Evolutionary conservation across 2,113 vertebrate genomes (phyloP), one percentile per base, ranked within the genome.

Genomic region (Colinus virginianus): DNA sequence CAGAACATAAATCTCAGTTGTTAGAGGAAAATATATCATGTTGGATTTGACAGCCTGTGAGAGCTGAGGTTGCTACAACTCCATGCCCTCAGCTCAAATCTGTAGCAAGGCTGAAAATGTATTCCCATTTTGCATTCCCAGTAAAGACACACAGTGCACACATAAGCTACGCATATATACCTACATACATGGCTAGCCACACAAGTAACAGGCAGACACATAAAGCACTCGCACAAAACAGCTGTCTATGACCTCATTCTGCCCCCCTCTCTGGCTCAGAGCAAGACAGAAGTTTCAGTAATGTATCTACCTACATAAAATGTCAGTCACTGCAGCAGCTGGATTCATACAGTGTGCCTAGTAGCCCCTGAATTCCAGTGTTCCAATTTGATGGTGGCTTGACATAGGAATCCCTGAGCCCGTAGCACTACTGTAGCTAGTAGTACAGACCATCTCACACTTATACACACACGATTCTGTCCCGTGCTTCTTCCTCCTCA

Each of bases 121-220:
- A 16, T 68, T 76, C 26, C 19, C 9, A 16, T 32, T 56, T 63
- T 59, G 4, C 25, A 18, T 67, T 76, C 20, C 20, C 8, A 19
- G 25, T 21, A 72, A 28, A n/a, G 16, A 42, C 12, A 20, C 2
- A 20, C 3, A 59, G 36, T 34, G 43, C 68, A 72, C 4, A 38
- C 1, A 1, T 51, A 30, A 48, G 30, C n/a, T 12, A 5, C 32
- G 26, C 4, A 4, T 38, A 36, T 19, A 56, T 21, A 46, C 2
- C n/a, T 46, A 6, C 1, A 8, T 25, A 15, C 8, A 42, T 3
- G 12, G 9, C 30, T 85, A 51, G 12, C 21, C 14, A 70, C 17
- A 22, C 3, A 30, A 20, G 34, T 66, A 48, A 32, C 58, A 63
- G 49, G 34, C 25, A 51, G 17, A 15, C 14, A 58, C 6, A 59